Conservation (phyloP, 2,888 invertebrate species). For the Protonemura montana region DNA sequence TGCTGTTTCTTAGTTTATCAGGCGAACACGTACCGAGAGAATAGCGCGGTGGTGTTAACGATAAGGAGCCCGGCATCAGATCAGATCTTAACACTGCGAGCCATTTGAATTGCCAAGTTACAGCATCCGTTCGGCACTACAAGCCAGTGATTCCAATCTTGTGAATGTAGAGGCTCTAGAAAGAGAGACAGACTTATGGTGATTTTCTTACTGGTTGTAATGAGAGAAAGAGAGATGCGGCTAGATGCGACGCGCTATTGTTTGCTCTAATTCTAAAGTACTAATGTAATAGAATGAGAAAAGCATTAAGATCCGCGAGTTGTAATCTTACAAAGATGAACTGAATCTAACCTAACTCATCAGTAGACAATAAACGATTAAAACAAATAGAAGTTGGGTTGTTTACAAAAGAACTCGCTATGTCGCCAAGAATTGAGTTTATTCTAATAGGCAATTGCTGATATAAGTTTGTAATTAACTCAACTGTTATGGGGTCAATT, state of each 20-base stretch:
- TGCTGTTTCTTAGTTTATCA: slow-evolving; percentile 15
- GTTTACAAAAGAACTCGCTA: slow-evolving; percentile 9
- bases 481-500: not conserved
- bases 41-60: slow-evolving; percentile 32
- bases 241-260: slow-evolving; percentile 9
- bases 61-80: slow-evolving; percentile 20
- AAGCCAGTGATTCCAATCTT: slow-evolving; percentile 38
- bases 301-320: slow-evolving; percentile 37
- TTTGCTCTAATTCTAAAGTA: slow-evolving; percentile 35
- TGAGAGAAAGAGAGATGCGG: not conserved
- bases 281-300: slow-evolving; percentile 33
- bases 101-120: slow-evolving; percentile 34
- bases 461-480: not conserved
- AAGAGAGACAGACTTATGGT: slow-evolving; percentile 18
- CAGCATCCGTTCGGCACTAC: slow-evolving; percentile 24
- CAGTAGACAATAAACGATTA: slow-evolving; percentile 18
- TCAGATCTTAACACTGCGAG: slow-evolving; percentile 17
- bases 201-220: not conserved
- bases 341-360: slow-evolving; percentile 14
- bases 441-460: not conserved
- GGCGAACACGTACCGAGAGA: slow-evolving; percentile 15
- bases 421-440: slow-evolving; percentile 4
- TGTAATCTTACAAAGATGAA: slow-evolving; percentile 14
- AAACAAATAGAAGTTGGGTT: slow-evolving; percentile 14
- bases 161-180: not conserved